These are phyloP conservation scores for Ailuropoda melanoleuca DNA, from an alignment of 2,113 vertebrate genomes.

Conservation along the genomic window DNA sequence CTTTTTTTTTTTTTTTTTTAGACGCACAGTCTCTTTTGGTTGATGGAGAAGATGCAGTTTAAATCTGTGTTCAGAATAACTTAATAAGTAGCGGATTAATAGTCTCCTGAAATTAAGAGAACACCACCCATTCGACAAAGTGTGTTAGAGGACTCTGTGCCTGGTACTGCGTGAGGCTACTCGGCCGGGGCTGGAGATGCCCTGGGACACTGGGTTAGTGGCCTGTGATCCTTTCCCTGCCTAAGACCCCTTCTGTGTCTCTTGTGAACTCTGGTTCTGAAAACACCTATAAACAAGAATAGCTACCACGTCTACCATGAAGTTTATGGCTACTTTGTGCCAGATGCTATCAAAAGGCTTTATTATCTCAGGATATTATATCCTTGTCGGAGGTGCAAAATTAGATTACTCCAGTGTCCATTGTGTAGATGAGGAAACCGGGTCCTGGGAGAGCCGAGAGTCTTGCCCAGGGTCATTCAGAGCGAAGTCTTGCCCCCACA, in stretches of 20 bases:
- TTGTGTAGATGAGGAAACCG: not conserved
- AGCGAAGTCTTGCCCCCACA: not conserved
- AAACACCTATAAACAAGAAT: not conserved
- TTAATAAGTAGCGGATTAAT: constrained; percentile 43
- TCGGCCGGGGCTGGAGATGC: not conserved
- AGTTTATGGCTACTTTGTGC: not conserved
- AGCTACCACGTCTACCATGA: not conserved
- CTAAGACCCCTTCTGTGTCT: not conserved
- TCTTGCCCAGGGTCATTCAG: not conserved
- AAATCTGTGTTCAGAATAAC: constrained; percentile 31
- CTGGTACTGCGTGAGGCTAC: not conserved
- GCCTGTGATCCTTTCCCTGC: not conserved
- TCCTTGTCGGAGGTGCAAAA: not conserved
- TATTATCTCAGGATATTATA: not conserved
- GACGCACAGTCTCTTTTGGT: constrained; percentile 5
- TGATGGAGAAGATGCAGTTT: constrained; percentile 39
- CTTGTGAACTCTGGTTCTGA: not conserved
- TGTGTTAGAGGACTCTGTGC: accelerated
- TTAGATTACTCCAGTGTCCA: not conserved
- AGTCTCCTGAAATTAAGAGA: not conserved
- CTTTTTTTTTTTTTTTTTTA: not conserved
- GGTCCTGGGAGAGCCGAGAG: not conserved
- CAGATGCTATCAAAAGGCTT: not conserved
- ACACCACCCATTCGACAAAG: not conserved
- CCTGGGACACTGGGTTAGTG: accelerated